Evolutionary conservation across 2,888 invertebrate species (phyloP), one percentile per base, ranked within the genome.

Genomic region (Malthinus seriepunctatus): DNA sequence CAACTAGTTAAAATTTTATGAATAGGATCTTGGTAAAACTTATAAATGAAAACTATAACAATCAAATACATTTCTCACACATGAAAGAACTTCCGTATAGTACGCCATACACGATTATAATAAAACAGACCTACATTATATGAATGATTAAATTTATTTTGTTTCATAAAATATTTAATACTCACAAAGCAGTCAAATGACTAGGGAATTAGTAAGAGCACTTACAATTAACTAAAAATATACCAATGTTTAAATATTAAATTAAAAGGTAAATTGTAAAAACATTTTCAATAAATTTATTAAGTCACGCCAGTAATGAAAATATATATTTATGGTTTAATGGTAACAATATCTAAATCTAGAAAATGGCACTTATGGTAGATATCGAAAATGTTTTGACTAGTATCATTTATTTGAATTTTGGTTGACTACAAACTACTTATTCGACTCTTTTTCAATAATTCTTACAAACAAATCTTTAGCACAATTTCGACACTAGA

Each of bases 91-190:
- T n/a, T n/a, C n/a, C n/a, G n/a, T n/a, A n/a, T n/a, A n/a, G n/a
- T n/a, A 5, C 23, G 23, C 23, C 23, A 5, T 23, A 5, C 23
- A 23, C 23, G 23, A 23, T 5, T 23, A 23, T 23, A 3, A 23
- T 23, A 23, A 23, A 3, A 3, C 2, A 23, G 23, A 23, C 23
- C 5, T 23, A 23, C 2, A 23, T n/a, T 23, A 23, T 3, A 23
- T 23, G 23, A 23, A 23, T 23, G 23, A 23, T 23, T 23, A 23
- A 23, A 23, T 15, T 42, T 38, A 38, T 38, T 38, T 38, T 15
- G 15, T 23, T 23, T 3, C 91, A 92, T 66, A 32, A 57, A 49
- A 48, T 33, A 42, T 42, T 49, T 33, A 39, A 59, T 46, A 38
- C 31, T 33, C 31, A 35, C 32, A 37, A 14, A 32, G 12, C 10